Base-by-base conservation (phyloP, 2,797 vertebrate species). In the Sebastes matsubarae region DNA sequence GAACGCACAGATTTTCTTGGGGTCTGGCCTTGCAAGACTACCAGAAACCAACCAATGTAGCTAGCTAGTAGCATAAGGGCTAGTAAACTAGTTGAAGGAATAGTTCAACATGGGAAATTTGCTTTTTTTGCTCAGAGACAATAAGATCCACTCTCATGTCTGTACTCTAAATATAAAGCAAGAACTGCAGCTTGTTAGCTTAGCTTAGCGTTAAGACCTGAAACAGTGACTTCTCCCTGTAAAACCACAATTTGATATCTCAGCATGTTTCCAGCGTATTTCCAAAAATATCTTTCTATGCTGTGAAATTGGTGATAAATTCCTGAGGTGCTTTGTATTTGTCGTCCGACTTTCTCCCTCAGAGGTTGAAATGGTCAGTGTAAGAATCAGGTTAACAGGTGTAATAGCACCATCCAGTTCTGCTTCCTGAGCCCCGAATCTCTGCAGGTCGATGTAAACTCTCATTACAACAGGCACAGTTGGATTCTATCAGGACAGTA, bases 361-460 rank as follows among this genome's bases (percentile, higher is more conserved):
- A 13, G 6, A 38, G 27, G 73, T 79, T 69, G 52, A 77, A 55
- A 50, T 52, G 25, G 27, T 55, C 69, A 11, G 3, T 55, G n/a
- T n/a, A 5, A 63, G 65, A 68, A 36, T 73, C 18, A 16, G 30
- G 32, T 54, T 79, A 34, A 46, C 20, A 13, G 22, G 30, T 71
- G 20, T 12, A 65, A 60, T 14, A 29, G 12, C 68, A 70, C 5
- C 52, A 8, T 11, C 10, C 52, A 46, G 9, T 61, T 32, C 50
- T 68, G 38, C 25, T 25, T 67, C 55, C 42, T 58, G 22, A 69
- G n/a, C 50, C 4, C 60, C 2, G 14, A 20, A 29, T 81, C 60
- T 32, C 75, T 61, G 74, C 75, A 72, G 72, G 73, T 75, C 9
- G 42, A 64, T 59, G 12, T 27, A 68, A 77, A 80, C 64, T 77